Base-by-base conservation (phyloP, 53 echinoderm and acorn worm species). In the Paracentrotus lividus region DNA sequence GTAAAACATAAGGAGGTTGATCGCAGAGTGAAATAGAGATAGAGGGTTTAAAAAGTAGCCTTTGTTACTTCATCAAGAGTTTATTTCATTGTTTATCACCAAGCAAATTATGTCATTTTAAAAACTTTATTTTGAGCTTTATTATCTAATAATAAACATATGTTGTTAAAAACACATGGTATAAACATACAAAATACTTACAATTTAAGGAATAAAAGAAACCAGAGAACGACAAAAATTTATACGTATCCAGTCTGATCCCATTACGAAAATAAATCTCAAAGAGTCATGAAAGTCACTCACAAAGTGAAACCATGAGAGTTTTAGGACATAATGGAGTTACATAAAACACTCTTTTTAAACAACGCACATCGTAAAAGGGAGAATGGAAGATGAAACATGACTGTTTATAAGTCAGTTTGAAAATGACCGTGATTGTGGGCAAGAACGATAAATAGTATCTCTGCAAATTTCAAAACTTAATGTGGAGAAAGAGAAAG, bases 401-500 rank as follows among this genome's bases (percentile, higher is more conserved):
- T 44, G 45, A 7, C 8, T 76, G 76, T 76, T 76, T 76, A 76
- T 76, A 76, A 20, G 21, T 21, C 1, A 76, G 42, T 76, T 4
- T 7, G 16, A 42, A 76, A 76, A 76, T 7, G 16, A 76, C 76
- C 76, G 38, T 40, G 36, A 36, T 42, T 23, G 23, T 23, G 21
- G 3, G 2, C 23, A 81, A 27, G 44, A n/a, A n/a, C 26, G 3
- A 81, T 81, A 44, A 26, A 9, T 45, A 47, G 44, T 81, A 81
- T 81, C n/a, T 24, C 47, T 45, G 44, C 9, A n/a, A 8, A n/a
- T 26, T 10, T 49, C 12, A n/a, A 8, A 24, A 47, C 21, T 81
- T 45, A 81, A 81, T 81, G 10, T 81, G 3, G n/a, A 44, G 33
- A 81, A 81, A 81, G 10, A 81, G 47, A 81, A 81, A 81, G 3